A percentile compares a stretch with the other conserved stretches of the same genome.
Conservation (phyloP, 2,797 vertebrate genomes). For the Okamejei kenojei region DNA sequence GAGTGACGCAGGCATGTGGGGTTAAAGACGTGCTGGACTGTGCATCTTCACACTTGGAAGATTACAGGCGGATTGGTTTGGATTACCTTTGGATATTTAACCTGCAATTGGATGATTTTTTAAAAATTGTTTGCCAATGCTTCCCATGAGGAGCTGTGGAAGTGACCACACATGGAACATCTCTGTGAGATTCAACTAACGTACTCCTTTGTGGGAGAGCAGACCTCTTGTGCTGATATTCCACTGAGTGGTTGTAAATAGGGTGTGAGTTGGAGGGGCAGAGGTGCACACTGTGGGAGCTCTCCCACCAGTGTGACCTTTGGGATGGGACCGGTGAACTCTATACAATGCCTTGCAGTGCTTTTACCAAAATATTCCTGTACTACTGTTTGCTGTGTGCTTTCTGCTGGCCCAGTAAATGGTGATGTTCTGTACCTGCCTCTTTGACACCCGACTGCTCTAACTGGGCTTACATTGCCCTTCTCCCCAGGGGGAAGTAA, state of each 20-base stretch:
- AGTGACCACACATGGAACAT: background rate
- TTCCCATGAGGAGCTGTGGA: background rate
- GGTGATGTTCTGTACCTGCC: background rate
- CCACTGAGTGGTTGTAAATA: conserved; percentile 12
- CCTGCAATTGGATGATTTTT: background rate
- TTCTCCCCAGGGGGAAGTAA: background rate
- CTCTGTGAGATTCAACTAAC: conserved; percentile 18
- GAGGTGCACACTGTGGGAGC: background rate
- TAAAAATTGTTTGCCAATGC: background rate
- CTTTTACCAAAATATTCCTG: background rate
- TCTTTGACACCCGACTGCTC: too few relatives aligned
- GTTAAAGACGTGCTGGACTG: background rate
- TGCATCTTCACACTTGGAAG: background rate
- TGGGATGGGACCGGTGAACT: background rate
- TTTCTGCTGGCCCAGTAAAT: conserved; percentile 6
- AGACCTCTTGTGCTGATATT: background rate
- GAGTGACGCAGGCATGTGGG: too few relatives aligned
- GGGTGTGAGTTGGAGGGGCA: too few relatives aligned
- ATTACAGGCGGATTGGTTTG: background rate
- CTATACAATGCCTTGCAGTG: background rate
- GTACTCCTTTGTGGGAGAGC: conserved; percentile 5
- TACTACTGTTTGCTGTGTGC: conserved; percentile 2
- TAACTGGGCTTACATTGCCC: too few relatives aligned
- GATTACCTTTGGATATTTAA: background rate
- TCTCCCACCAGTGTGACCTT: background rate